Percentiles rank a stretch among this genome's conserved stretches.
Conservation (phyloP, 2,797 vertebrate species). For the Xerus rutilus region DNA sequence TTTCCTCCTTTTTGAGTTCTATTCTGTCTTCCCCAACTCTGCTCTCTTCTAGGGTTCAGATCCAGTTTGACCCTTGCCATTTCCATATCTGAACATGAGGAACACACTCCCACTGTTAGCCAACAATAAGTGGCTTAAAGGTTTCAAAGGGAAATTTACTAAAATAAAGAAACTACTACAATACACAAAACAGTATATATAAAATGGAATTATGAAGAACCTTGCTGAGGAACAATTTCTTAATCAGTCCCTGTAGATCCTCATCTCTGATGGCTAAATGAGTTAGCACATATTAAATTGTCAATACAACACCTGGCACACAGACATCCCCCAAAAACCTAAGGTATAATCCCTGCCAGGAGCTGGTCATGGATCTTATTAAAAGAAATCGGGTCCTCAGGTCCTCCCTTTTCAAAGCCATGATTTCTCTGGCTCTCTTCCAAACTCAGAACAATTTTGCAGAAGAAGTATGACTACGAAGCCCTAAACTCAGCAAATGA, state of each 20-base stretch:
- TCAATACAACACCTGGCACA: not conserved
- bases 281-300: not conserved
- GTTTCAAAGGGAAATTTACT: conserved; percentile 39
- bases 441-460: conserved; percentile 20
- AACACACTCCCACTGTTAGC: not conserved
- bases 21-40: not conserved
- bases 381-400: not conserved
- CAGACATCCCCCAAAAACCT: not conserved
- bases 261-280: not conserved
- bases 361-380: not conserved
- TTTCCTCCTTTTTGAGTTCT: not conserved
- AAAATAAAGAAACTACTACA: conserved; percentile 48
- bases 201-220: conserved; percentile 25
- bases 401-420: not conserved
- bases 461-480: not conserved
- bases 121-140: not conserved
- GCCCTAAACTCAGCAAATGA: conserved; percentile 13
- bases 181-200: not conserved
- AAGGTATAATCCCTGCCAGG: not conserved
- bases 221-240: conserved; percentile 17
- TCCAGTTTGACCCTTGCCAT: not conserved
- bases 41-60: not conserved
- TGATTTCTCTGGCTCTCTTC: conserved; percentile 1
- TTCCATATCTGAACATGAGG: not conserved
- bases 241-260: not conserved